Conservation (phyloP, 1,140 invertebrate species). For the Diachasma alloeum region DNA sequence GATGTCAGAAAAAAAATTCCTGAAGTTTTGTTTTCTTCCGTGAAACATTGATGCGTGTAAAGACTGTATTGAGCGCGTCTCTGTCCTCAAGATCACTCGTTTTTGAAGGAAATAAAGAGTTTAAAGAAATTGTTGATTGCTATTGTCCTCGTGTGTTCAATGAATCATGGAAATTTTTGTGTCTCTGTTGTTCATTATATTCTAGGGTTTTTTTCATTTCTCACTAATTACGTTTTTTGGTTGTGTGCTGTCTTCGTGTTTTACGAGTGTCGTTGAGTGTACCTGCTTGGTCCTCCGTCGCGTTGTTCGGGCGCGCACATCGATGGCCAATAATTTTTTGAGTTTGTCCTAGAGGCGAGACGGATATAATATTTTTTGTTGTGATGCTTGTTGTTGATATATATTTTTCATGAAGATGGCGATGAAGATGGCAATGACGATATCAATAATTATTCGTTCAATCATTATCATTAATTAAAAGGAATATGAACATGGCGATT, state of each 20-base stretch:
- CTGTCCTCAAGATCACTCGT: background rate
- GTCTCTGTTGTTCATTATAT: background rate
- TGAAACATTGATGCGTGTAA: background rate
- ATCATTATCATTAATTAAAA: background rate
- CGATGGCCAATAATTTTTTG: slow-evolving; percentile 46
- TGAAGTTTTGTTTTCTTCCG: background rate
- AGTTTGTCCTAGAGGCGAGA: slow-evolving; percentile 46
- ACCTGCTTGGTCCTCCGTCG: slow-evolving; percentile 53
- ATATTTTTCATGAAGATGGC: slow-evolving; percentile 37
- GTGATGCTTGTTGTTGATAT: slow-evolving; percentile 42
- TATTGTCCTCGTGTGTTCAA: background rate
- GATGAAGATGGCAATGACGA: slow-evolving; percentile 30
- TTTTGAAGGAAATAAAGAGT: background rate
- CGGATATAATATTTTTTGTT: slow-evolving; percentile 37
- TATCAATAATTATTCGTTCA: background rate
- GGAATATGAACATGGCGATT: background rate
- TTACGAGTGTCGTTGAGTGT: slow-evolving; percentile 40
- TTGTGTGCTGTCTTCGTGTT: background rate
- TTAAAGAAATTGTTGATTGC: background rate
- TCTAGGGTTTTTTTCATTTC: background rate
- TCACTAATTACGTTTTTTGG: slow-evolving; percentile 10
- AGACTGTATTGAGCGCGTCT: background rate
- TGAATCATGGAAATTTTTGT: background rate
- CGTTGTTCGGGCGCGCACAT: slow-evolving; percentile 43
- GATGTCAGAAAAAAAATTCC: background rate